Evolutionary conservation across 1,140 invertebrate genomes (phyloP).

Genomic region (Thaumatotibia leucotreta): DNA sequence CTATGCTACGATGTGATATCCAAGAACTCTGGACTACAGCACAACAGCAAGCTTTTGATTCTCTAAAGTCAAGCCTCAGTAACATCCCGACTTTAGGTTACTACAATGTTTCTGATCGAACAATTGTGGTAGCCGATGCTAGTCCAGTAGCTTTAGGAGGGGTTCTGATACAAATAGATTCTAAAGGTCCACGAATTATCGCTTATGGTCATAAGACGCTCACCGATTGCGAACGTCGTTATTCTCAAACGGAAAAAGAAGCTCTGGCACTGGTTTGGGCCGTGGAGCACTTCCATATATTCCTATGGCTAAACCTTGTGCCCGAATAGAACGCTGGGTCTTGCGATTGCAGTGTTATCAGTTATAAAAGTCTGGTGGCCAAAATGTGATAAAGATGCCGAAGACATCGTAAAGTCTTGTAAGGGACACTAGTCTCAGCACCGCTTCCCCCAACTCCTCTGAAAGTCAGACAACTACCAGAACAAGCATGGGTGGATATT

Average conservation of each 20-base stretch:
- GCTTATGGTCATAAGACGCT: conserved; percentile 18
- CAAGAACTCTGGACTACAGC: background rate
- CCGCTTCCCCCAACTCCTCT: background rate
- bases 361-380: background rate
- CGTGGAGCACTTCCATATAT: conserved; percentile 14
- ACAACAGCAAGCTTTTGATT: background rate
- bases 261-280: too few species aligned
- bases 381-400: background rate
- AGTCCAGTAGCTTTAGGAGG: conserved; percentile 29
- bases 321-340: conserved; percentile 17
- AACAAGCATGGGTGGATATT: background rate
- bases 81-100: background rate
- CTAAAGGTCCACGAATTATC: conserved; percentile 25
- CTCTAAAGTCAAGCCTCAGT: background rate
- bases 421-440: background rate
- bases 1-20: background rate
- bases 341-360: background rate
- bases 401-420: background rate
- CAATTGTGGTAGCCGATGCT: conserved; percentile 25
- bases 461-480: background rate
- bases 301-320: conserved; percentile 24
- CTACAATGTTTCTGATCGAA: conserved; percentile 11
- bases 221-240: background rate
- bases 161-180: conserved; percentile 24
- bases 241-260: background rate